Percentiles rank a stretch among this genome's conserved stretches.
Conservation (phyloP, 2,888 invertebrate genomes). For the Cremastobaeus sp. region DNA sequence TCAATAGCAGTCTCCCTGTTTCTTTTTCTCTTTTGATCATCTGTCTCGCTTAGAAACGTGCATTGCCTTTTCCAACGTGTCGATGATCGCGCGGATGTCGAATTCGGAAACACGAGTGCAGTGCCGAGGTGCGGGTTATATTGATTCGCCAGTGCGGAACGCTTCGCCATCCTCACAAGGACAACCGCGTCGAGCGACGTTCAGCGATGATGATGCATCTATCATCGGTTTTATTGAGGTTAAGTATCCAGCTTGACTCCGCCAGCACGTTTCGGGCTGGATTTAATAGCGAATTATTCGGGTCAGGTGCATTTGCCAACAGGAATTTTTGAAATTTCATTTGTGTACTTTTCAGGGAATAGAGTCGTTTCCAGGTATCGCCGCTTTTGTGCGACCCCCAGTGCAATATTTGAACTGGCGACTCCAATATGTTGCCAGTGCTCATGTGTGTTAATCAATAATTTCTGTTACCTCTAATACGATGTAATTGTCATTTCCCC, state of each 20-base stretch:
- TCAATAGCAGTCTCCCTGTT: conserved; percentile 15
- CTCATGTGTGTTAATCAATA: too few relatives aligned
- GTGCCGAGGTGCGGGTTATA: conserved; percentile 17
- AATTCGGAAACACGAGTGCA: conserved; percentile 11
- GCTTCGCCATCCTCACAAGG: neutral
- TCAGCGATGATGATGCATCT: conserved; percentile 28
- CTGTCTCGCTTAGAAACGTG: too few relatives aligned
- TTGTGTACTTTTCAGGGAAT: too few relatives aligned
- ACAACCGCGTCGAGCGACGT: neutral
- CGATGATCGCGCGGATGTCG: conserved; percentile 3
- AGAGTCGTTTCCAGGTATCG: too few relatives aligned
- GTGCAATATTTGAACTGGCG: too few relatives aligned
- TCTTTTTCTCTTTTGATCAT: neutral
- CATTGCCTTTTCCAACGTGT: neutral
- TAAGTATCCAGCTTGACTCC: conserved; percentile 13
- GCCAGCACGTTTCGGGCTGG: neutral
- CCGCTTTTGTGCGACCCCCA: too few relatives aligned
- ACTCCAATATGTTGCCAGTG: too few relatives aligned
- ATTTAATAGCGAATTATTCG: too few relatives aligned
- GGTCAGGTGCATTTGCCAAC: too few relatives aligned
- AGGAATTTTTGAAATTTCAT: too few relatives aligned
- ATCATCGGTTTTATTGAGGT: conserved; percentile 21
- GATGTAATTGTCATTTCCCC: too few relatives aligned
- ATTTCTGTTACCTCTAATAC: too few relatives aligned
- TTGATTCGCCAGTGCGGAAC: conserved; percentile 14